Evolutionary conservation across 2,113 vertebrate species (phyloP).

Genomic region (Spermophilus dauricus): DNA sequence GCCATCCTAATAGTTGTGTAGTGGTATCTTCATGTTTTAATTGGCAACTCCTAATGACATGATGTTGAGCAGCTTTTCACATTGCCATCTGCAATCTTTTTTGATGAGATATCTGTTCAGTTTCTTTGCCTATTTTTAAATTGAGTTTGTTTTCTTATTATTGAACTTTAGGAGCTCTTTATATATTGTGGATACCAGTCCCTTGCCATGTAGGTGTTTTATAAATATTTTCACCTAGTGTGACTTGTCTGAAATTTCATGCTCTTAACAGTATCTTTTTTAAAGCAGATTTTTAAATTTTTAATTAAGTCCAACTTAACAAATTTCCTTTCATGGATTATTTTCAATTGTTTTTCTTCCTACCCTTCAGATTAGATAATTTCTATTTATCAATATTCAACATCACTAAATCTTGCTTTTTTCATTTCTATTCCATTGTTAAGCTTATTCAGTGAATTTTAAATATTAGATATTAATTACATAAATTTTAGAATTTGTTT

Average conservation of each 20-base stretch:
- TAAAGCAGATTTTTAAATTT: background rate
- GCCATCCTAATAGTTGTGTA: background rate
- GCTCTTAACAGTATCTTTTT: background rate
- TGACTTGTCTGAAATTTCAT: background rate
- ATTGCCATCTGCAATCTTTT: background rate
- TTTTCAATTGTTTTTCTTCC: background rate
- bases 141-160: background rate
- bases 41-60: background rate
- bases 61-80: background rate
- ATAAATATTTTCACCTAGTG: background rate
- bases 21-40: background rate
- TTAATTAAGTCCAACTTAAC: background rate
- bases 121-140: background rate
- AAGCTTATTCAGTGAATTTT: background rate
- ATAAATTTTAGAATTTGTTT: conserved; percentile 30
- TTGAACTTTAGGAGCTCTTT: background rate
- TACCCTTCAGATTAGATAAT: background rate
- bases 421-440: conserved; percentile 6
- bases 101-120: background rate
- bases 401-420: background rate
- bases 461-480: background rate
- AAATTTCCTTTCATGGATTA: background rate
- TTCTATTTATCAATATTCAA: background rate
- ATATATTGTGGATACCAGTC: background rate
- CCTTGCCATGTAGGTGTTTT: background rate